These are phyloP conservation scores for Phyllopteryx taeniolatus DNA, from an alignment of 2,113 vertebrate species.

Conservation along the genomic window DNA sequence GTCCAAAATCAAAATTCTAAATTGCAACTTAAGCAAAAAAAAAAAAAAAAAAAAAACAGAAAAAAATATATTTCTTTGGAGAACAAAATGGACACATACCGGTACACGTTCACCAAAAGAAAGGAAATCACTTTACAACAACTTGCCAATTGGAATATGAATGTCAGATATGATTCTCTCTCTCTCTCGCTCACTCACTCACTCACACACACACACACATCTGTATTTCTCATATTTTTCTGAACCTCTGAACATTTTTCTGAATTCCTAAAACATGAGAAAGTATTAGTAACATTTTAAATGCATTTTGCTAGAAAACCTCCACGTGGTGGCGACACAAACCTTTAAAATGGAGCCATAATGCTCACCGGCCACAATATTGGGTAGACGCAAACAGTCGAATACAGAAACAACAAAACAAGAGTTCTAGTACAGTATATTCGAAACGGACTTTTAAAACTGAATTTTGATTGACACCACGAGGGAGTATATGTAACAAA, in stretches of 20 bases:
- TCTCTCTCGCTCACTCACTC: too few species aligned
- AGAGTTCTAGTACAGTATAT: background rate
- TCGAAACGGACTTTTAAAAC: background rate
- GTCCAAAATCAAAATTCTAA: background rate
- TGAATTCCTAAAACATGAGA: too few species aligned
- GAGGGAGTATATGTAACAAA: too few species aligned
- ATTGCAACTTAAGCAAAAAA: background rate
- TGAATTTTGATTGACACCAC: background rate
- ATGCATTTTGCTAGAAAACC: background rate
- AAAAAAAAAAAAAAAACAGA: too few species aligned
- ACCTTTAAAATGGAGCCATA: background rate
- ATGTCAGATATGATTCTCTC: too few species aligned
- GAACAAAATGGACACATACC: background rate
- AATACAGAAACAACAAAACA: background rate
- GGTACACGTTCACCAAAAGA: background rate
- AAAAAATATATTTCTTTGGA: background rate
- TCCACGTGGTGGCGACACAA: constrained; percentile 58
- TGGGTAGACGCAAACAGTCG: background rate
- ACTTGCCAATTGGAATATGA: too few species aligned
- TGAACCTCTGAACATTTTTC: too few species aligned
- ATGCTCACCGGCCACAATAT: background rate
- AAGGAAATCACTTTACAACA: too few species aligned
- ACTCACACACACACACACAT: too few species aligned
- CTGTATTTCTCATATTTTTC: too few species aligned
- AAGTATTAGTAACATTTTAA: background rate